Conservation (phyloP, 2,113 vertebrate species). For the Cinclus cinclus region DNA sequence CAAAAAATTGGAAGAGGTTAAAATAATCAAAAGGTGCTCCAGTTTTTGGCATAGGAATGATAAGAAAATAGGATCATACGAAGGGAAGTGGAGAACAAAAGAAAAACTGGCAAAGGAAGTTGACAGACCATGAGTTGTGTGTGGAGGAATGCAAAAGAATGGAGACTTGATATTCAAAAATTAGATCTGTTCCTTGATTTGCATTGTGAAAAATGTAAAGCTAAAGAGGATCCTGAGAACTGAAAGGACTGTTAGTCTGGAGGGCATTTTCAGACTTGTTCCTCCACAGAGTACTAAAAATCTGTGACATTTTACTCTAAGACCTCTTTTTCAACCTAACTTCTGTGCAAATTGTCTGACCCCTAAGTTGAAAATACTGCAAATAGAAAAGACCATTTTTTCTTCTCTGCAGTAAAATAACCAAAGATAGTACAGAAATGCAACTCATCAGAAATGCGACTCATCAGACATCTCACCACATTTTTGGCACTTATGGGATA, state of each 20-base stretch:
- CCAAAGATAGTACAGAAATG: background rate
- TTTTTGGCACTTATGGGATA: background rate
- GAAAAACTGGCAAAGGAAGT: background rate
- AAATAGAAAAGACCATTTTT: background rate
- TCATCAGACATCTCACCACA: background rate
- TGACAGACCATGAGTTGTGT: background rate
- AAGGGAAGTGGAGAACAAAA: background rate
- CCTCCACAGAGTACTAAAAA: background rate
- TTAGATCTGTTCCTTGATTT: background rate
- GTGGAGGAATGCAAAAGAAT: background rate
- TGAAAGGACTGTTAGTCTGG: background rate
- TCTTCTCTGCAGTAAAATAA: background rate
- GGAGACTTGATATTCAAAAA: background rate
- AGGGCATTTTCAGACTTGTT: background rate
- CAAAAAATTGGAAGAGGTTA: background rate
- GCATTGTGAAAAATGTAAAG: background rate
- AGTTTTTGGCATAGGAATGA: background rate
- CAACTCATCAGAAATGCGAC: background rate
- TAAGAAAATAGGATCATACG: background rate
- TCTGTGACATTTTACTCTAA: background rate
- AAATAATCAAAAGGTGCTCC: background rate
- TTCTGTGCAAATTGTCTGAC: background rate
- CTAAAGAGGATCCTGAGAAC: background rate
- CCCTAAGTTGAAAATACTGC: background rate
- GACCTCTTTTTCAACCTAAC: background rate